These are phyloP conservation scores for Loripinus fragilis DNA, from an alignment of 2,888 invertebrate species.

Conservation along the genomic window DNA sequence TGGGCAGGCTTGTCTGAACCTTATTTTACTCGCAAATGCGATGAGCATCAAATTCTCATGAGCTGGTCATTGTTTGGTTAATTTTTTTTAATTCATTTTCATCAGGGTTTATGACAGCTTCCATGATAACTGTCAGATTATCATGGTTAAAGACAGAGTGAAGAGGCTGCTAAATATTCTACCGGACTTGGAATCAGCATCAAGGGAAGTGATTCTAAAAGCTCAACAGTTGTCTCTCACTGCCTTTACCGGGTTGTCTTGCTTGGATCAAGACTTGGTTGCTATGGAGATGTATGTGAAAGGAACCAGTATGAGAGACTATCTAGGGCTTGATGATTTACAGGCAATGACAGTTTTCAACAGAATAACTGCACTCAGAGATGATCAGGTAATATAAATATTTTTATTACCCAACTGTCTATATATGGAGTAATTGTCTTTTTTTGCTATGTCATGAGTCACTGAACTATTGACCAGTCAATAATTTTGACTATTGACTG, in stretches of 20 bases:
- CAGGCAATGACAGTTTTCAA: conserved; percentile 40
- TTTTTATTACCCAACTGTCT: too few species aligned
- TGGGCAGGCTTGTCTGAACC: too few species aligned
- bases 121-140: neutral
- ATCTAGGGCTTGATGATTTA: neutral
- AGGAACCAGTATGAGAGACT: neutral
- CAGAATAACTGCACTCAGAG: conserved; percentile 45
- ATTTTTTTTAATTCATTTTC: neutral
- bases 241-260: conserved; percentile 43
- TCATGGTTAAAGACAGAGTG: neutral
- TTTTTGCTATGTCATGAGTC: too few species aligned
- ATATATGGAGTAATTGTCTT: too few species aligned
- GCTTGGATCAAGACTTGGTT: conserved; percentile 40
- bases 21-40: too few species aligned
- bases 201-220: conserved; percentile 21
- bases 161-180: neutral
- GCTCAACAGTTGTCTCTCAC: conserved; percentile 18
- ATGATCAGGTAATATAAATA: conserved; percentile 32
- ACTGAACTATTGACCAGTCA: too few species aligned
- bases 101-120: conserved; percentile 23
- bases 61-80: too few species aligned
- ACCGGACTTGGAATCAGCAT: neutral
- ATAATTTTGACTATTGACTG: too few species aligned
- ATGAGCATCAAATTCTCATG: too few species aligned
- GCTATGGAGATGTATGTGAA: conserved; percentile 31